phyloP scores from a whole-genome alignment of 2,113 vertebrate genomes.

The Leucosticte australis region DNA sequence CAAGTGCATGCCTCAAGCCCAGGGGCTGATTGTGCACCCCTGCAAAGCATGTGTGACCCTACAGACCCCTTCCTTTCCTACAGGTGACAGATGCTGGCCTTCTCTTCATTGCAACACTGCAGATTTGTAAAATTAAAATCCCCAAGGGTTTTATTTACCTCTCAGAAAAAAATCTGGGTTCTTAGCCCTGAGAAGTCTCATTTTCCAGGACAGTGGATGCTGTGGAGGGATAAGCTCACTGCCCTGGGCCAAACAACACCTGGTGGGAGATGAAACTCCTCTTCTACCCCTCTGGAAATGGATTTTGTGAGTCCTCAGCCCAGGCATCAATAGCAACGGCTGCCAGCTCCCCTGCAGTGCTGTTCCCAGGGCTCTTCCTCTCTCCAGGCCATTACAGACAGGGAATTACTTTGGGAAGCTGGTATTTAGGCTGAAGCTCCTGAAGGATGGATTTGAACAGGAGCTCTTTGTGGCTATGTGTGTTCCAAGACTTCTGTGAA shows the following conservation, averaged over 20 bases:
- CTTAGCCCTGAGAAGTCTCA: not conserved
- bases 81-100: not conserved
- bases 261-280: not conserved
- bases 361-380: not conserved
- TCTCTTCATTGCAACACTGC: not conserved
- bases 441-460: not conserved
- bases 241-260: not conserved
- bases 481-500: not conserved
- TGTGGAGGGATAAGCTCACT: fast-evolving
- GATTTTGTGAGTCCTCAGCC: not conserved
- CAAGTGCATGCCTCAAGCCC: not conserved
- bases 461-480: not conserved
- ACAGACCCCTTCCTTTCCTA: not conserved
- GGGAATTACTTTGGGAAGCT: not conserved
- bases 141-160: not conserved
- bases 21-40: not conserved
- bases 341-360: not conserved
- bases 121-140: not conserved
- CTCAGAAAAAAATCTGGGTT: not conserved
- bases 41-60: not conserved
- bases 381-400: not conserved
- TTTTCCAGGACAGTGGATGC: fast-evolving
- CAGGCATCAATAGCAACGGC: fast-evolving
- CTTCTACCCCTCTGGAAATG: not conserved
- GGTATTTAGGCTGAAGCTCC: not conserved